These are phyloP conservation scores for Empidonax alnorum DNA, from an alignment of 2,113 vertebrate species.

Conservation along the genomic window DNA sequence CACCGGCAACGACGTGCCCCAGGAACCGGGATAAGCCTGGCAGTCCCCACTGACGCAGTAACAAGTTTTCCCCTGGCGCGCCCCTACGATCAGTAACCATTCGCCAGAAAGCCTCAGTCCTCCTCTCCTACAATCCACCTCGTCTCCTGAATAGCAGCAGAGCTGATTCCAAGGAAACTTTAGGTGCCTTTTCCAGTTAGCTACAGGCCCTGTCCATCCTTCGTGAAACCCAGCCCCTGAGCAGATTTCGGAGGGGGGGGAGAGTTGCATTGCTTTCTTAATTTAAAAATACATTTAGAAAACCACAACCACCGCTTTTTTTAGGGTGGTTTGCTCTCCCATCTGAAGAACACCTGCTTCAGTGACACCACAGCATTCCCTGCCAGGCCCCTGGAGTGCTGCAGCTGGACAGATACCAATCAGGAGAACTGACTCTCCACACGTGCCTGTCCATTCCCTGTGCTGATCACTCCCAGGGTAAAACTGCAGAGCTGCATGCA, in stretches of 20 bases:
- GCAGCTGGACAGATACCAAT: neutral
- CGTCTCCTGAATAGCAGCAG: neutral
- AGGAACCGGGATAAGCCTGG: neutral
- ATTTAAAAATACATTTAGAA: neutral
- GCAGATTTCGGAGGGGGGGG: rapidly evolving
- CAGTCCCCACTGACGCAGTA: rapidly evolving
- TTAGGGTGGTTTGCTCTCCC: neutral
- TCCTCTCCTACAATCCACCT: neutral
- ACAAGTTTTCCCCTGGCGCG: neutral
- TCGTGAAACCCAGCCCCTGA: neutral
- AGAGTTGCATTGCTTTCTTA: neutral
- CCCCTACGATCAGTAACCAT: rapidly evolving
- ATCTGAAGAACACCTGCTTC: neutral
- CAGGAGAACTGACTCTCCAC: rapidly evolving
- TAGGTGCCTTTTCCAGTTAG: neutral
- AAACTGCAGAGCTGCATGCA: rapidly evolving
- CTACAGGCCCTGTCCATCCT: too few species aligned
- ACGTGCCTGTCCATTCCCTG: rapidly evolving
- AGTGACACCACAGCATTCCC: neutral
- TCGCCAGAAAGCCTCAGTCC: neutral
- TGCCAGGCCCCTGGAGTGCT: neutral
- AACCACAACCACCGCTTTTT: rapidly evolving
- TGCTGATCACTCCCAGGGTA: neutral
- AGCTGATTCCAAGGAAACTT: neutral
- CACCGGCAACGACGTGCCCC: neutral